Evolutionary conservation across 2,888 invertebrate species (phyloP).

Genomic region (Caenorhabditis panamensis): DNA sequence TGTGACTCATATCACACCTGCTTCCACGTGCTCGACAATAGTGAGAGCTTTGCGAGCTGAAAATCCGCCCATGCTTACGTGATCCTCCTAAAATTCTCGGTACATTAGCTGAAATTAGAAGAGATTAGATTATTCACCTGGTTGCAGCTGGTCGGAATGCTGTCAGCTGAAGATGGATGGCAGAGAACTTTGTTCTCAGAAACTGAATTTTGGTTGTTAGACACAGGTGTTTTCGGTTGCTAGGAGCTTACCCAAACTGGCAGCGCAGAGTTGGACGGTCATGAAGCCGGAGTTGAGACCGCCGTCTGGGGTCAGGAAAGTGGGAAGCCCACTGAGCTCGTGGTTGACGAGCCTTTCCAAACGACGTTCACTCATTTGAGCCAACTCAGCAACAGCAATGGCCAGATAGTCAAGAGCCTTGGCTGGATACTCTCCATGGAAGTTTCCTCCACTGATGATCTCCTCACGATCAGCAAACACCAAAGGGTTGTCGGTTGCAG

Average conservation of each 20-base stretch:
- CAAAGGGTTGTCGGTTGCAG: constrained; percentile 86
- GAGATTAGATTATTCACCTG: no score
- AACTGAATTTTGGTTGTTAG: constrained; percentile 82
- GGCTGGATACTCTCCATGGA: constrained; percentile 87
- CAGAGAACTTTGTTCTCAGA: constrained; percentile 87
- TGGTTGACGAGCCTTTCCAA: constrained; percentile 86
- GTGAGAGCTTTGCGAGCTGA: constrained; percentile 85
- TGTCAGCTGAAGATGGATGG: constrained; percentile 86
- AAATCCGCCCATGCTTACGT: constrained; percentile 87
- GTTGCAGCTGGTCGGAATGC: constrained; percentile 86
- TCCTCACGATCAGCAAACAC: constrained; percentile 85
- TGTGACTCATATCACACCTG: constrained; percentile 79
- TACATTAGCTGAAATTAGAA: not conserved
- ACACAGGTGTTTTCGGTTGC: constrained; percentile 6
- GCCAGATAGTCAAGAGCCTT: constrained; percentile 86
- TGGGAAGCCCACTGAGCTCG: constrained; percentile 85
- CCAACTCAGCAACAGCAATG: constrained; percentile 86
- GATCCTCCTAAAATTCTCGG: constrained; percentile 84
- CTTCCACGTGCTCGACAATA: constrained; percentile 84
- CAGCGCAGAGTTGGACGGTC: constrained; percentile 86
- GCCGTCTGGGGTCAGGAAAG: constrained; percentile 86
- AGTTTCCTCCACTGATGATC: constrained; percentile 86
- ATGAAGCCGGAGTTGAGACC: constrained; percentile 87
- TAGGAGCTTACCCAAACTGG: constrained; percentile 84
- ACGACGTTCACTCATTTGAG: constrained; percentile 86